Percentiles rank a stretch among this genome's conserved stretches.
Evolutionary conservation across 1,140 invertebrate genomes (phyloP).

Genomic region (Eurosta solidaginis): DNA sequence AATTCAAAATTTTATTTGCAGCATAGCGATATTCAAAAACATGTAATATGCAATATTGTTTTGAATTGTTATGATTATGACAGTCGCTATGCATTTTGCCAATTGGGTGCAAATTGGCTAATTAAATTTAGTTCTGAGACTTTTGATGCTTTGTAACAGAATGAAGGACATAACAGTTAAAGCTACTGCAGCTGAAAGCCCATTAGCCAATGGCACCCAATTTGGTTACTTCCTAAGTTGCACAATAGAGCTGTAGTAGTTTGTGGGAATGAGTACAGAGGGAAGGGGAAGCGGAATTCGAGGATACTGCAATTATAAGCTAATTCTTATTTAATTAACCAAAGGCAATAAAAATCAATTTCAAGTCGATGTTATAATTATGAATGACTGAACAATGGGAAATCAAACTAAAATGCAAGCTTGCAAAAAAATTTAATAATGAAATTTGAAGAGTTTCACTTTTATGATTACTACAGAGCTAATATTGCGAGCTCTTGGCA

Average conservation of each 20-base stretch:
- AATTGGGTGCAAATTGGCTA: slow-evolving; percentile 13
- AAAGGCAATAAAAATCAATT: slow-evolving; percentile 22
- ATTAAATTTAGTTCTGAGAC: slow-evolving; percentile 1
- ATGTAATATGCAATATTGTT: not conserved
- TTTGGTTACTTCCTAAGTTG: not conserved
- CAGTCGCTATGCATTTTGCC: not conserved
- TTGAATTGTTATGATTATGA: not conserved
- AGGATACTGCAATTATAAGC: not conserved
- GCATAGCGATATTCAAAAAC: too few species aligned
- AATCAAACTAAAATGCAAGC: not conserved
- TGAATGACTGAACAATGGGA: not conserved
- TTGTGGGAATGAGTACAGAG: not conserved
- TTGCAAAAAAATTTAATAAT: too few species aligned
- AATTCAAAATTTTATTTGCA: too few species aligned
- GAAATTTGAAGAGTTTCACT: too few species aligned
- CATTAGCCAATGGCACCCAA: not conserved
- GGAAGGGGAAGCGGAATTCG: not conserved
- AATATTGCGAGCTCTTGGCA: too few species aligned
- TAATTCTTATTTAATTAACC: slow-evolving; percentile 23
- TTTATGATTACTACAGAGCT: too few species aligned
- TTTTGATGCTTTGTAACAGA: not conserved
- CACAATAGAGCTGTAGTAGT: not conserved
- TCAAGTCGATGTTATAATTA: not conserved
- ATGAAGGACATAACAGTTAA: not conserved
- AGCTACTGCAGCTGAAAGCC: not conserved